These are phyloP conservation scores for Caerostris darwini DNA, from an alignment of 1,140 invertebrate species.

Conservation along the genomic window DNA sequence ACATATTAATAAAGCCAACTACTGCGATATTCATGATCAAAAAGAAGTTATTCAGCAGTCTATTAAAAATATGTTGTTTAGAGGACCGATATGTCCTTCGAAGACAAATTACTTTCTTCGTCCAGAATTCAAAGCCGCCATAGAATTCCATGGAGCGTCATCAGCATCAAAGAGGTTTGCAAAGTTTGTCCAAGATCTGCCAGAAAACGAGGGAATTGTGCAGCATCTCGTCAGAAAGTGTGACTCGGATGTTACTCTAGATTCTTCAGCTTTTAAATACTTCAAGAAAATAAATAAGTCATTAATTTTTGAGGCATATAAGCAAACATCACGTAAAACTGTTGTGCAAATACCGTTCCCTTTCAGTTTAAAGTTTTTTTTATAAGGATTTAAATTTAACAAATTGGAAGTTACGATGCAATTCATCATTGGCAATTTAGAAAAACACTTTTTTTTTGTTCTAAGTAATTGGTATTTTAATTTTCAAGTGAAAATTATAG, in stretches of 20 bases:
- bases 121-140: not conserved
- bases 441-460: too few relatives aligned
- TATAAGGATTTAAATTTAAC: too few relatives aligned
- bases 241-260: not conserved
- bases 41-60: not conserved
- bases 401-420: too few relatives aligned
- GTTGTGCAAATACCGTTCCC: not conserved
- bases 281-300: not conserved
- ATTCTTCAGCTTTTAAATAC: conserved; percentile 10
- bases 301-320: not conserved
- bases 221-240: not conserved
- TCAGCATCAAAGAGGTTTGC: not conserved
- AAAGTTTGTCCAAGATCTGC: not conserved
- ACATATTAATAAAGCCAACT: not conserved
- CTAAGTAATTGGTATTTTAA: too few relatives aligned
- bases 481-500: too few relatives aligned
- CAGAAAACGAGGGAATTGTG: not conserved
- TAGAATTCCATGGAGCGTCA: not conserved
- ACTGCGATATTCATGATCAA: not conserved
- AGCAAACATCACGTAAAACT: not conserved
- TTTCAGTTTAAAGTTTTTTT: not conserved
- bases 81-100: not conserved
- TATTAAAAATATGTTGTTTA: not conserved
- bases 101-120: not conserved
- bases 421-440: too few relatives aligned